These are phyloP conservation scores for Chunga burmeisteri DNA, from an alignment of 2,113 vertebrate genomes.

Conservation along the genomic window DNA sequence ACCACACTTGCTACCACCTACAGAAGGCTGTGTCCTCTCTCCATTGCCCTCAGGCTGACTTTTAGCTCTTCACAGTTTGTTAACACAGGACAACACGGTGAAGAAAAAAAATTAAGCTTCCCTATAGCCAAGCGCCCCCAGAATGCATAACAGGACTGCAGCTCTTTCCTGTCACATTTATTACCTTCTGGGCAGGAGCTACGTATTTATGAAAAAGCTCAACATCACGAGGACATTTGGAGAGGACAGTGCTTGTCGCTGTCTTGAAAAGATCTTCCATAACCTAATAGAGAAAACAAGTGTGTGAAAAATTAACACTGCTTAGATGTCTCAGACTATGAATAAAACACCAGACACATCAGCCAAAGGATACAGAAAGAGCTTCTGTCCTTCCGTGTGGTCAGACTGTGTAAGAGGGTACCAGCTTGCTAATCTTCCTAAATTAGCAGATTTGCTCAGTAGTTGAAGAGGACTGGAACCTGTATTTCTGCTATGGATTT, in stretches of 20 bases:
- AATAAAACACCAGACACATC: neutral
- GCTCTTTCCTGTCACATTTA: neutral
- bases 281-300: slow-evolving; percentile 74
- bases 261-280: slow-evolving; percentile 91
- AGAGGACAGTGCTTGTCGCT: slow-evolving; percentile 78
- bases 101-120: neutral
- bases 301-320: neutral
- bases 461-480: neutral
- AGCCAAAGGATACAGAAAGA: neutral
- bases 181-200: slow-evolving; percentile 88
- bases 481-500: neutral
- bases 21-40: neutral
- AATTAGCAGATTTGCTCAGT: neutral
- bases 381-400: neutral
- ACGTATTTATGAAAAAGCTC: slow-evolving; percentile 88
- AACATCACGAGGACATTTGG: slow-evolving; percentile 83
- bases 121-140: neutral
- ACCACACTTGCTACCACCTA: neutral
- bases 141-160: neutral
- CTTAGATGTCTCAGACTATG: neutral
- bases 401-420: neutral
- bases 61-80: neutral
- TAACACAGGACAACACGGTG: neutral
- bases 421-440: neutral
- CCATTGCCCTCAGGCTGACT: neutral